A percentile compares a stretch with the other conserved stretches of the same genome.
Evolutionary conservation across 2,888 invertebrate species (phyloP).

Genomic region (Ctena decussata): DNA sequence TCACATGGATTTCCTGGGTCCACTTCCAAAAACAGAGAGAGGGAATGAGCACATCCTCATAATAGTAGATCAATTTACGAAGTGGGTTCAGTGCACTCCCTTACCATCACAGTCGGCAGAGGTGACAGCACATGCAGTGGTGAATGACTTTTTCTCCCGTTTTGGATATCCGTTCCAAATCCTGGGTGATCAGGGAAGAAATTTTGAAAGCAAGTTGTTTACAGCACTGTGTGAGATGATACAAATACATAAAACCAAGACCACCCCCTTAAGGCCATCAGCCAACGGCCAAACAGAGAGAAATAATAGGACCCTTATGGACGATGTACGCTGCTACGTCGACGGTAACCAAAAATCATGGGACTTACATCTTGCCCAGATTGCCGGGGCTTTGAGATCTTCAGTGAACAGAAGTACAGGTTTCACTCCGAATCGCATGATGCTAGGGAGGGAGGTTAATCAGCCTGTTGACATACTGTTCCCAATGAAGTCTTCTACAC

Average conservation of each 20-base stretch:
- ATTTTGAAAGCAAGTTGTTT: conserved; percentile 28
- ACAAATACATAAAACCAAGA: conserved; percentile 7
- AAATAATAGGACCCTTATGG: not conserved
- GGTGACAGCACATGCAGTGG: conserved; percentile 18
- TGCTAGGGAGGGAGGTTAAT: conserved; percentile 37
- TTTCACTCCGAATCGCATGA: conserved; percentile 49
- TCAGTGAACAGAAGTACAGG: conserved; percentile 36
- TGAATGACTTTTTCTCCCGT: not conserved
- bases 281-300: not conserved
- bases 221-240: not conserved
- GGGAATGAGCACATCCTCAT: not conserved
- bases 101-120: too few species aligned
- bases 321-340: not conserved
- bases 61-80: too few species aligned
- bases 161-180: conserved; percentile 16
- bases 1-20: not conserved
- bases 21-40: not conserved
- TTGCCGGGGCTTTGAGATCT: conserved; percentile 27
- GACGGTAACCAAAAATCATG: not conserved
- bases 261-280: too few species aligned
- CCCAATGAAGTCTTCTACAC: not conserved
- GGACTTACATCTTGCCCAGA: conserved; percentile 7
- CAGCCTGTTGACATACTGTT: conserved; percentile 7
- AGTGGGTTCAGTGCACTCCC: too few species aligned
- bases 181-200: not conserved